Base-by-base conservation (phyloP, 2,113 vertebrate genomes). In the Rynchops niger region DNA sequence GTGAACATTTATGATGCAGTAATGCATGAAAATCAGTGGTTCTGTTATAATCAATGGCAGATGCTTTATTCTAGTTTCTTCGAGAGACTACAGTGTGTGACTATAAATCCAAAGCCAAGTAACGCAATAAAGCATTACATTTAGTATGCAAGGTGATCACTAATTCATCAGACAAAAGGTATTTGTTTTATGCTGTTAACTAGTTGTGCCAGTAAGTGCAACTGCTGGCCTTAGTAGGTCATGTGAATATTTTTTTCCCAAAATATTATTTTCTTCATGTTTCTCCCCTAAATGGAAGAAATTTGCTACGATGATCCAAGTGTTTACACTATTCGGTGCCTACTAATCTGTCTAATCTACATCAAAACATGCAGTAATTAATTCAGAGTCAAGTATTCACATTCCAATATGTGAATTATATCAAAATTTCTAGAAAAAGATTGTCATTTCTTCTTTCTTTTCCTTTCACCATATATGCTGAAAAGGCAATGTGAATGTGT, bases 41-140 rank as follows among this genome's bases (percentile, higher is more conserved):
- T 97, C 90, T 92, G 32, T 96, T 93, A 81, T 58, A 96, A 96
- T 53, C 89, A 86, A 82, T 66, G 63, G 95, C 67, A 97, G 83
- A 93, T 92, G 94, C 95, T 88, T 89, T 73, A 94, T 72, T 95
- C 90, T 91, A 58, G n/a, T 63, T 84, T 71, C 42, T 81, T 96
- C 40, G 29, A 93, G 55, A 92, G 78, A 98, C 94, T 81, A 80
- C 27, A 96, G 77, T 27, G 65, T 81, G 69, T 90, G 72, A 95
- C 15, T 63, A 65, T 56, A 90, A 95, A 95, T 73, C 82, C 22
- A 76, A 96, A 96, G 78, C 76, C 94, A 97, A 94, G 74, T 62
- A 97, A 91, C 15, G 5, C 77, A 90, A 90, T 78, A 92, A 92
- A 97, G 81, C 86, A 85, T 72, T 88, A 78, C 21, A 95, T 78